phyloP scores from a whole-genome alignment of 2,888 invertebrate species.

The Pheosia gnoma region DNA sequence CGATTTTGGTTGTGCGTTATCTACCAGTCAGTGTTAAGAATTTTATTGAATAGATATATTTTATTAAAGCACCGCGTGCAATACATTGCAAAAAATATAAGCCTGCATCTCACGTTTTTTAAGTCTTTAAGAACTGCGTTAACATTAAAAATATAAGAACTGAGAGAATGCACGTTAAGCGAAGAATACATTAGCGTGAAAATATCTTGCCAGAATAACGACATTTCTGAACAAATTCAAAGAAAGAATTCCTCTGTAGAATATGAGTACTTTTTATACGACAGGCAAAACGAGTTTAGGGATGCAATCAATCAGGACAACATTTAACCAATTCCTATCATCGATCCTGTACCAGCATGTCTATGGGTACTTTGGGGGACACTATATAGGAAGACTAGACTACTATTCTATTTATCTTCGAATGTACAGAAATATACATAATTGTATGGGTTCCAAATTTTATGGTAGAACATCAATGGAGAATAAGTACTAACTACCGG shows the following conservation, averaged over 20 bases:
- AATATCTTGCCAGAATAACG: neutral
- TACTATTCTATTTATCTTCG: too few relatives aligned
- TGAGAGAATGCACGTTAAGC: conserved; percentile 8
- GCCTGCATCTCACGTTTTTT: conserved; percentile 20
- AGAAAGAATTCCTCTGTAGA: neutral
- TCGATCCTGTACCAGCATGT: neutral
- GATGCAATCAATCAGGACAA: neutral
- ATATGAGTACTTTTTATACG: neutral
- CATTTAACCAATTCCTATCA: neutral
- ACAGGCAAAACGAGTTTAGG: neutral
- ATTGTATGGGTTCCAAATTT: too few relatives aligned
- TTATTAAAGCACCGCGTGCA: too few relatives aligned
- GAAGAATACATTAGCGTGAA: conserved; percentile 21
- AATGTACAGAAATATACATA: too few relatives aligned
- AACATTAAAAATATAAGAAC: conserved; percentile 46
- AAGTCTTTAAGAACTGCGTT: conserved; percentile 28
- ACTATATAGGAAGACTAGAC: too few relatives aligned
- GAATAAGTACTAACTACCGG: too few relatives aligned
- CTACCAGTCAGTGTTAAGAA: too few relatives aligned
- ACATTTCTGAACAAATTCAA: neutral
- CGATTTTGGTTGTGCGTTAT: too few relatives aligned
- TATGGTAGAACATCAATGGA: too few relatives aligned
- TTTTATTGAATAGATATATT: too few relatives aligned
- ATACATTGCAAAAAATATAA: too few relatives aligned
- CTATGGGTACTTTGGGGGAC: neutral